phyloP scores from a whole-genome alignment of 2,113 vertebrate species.

The Burhinus oedicnemus region DNA sequence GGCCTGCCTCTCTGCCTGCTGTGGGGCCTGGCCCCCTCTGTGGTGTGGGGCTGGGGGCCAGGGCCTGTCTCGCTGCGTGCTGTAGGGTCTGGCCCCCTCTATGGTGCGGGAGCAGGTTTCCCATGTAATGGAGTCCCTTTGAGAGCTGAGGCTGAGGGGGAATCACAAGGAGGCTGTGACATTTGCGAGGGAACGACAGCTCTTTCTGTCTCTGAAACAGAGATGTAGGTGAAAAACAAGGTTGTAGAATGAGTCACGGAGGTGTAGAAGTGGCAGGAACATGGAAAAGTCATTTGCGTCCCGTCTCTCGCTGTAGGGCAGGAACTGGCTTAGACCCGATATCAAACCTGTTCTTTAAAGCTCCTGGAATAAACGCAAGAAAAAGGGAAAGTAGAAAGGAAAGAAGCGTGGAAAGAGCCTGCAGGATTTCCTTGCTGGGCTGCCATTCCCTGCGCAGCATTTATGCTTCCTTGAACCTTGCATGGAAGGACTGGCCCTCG shows the following conservation, averaged over 20 bases:
- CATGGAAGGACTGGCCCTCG: not conserved
- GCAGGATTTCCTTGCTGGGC: rapidly evolving
- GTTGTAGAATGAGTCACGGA: not conserved
- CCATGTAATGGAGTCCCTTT: rapidly evolving
- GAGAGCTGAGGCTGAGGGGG: not conserved
- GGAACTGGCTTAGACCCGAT: rapidly evolving
- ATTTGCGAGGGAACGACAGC: rapidly evolving
- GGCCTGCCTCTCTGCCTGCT: not conserved
- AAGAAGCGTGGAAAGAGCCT: not conserved
- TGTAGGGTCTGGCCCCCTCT: not conserved
- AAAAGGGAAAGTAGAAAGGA: not conserved
- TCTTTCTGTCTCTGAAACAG: not conserved
- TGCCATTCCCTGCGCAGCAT: rapidly evolving
- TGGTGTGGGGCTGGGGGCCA: not conserved
- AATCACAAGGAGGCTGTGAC: rapidly evolving
- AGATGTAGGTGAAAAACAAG: not conserved
- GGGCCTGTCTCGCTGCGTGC: too few species aligned
- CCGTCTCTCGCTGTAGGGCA: not conserved
- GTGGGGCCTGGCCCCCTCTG: not conserved
- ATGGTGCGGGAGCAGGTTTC: not conserved
- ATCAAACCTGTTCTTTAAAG: not conserved
- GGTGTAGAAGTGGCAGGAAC: not conserved
- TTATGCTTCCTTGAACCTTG: not conserved
- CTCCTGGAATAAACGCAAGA: not conserved
- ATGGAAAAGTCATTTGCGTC: not conserved